A percentile compares a stretch with the other conserved stretches of the same genome.
These are phyloP conservation scores for Schlechtendalia chinensis DNA, from an alignment of 1,140 invertebrate genomes.

Conservation along the genomic window DNA sequence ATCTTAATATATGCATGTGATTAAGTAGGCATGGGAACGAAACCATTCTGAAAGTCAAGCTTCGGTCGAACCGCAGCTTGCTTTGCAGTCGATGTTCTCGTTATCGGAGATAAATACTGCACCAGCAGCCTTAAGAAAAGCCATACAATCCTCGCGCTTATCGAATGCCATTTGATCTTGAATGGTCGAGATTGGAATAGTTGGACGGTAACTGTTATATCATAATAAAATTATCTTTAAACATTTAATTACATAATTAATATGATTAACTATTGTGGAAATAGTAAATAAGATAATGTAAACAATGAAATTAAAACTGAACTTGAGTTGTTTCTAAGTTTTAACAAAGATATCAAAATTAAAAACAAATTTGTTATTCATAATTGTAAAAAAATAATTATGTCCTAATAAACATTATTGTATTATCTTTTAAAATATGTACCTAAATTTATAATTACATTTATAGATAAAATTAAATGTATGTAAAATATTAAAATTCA, in stretches of 20 bases:
- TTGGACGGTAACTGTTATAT: conserved; percentile 89
- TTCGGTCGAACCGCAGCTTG: conserved; percentile 63
- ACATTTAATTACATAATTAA: conserved; percentile 3
- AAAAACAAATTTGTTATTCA: neutral
- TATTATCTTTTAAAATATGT: neutral
- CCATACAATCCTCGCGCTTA: conserved; percentile 74
- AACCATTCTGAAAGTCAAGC: conserved; percentile 50
- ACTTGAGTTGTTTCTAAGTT: neutral
- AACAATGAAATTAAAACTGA: neutral
- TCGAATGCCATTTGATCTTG: conserved; percentile 82
- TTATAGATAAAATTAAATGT: no score
- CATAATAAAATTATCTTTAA: conserved; percentile 55
- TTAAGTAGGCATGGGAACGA: conserved; percentile 35
- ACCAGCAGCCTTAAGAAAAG: conserved; percentile 80
- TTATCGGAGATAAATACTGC: conserved; percentile 72
- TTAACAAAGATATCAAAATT: neutral
- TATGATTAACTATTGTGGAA: neutral
- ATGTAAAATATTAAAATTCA: no score
- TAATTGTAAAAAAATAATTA: neutral
- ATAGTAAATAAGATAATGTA: neutral
- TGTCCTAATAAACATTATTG: neutral
- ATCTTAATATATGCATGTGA: neutral
- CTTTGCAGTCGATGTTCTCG: conserved; percentile 82
- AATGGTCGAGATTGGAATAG: conserved; percentile 81
- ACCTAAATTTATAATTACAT: no score